These are phyloP conservation scores for Chaetodon trifasciatus DNA, from an alignment of 2,797 vertebrate genomes.

Conservation along the genomic window DNA sequence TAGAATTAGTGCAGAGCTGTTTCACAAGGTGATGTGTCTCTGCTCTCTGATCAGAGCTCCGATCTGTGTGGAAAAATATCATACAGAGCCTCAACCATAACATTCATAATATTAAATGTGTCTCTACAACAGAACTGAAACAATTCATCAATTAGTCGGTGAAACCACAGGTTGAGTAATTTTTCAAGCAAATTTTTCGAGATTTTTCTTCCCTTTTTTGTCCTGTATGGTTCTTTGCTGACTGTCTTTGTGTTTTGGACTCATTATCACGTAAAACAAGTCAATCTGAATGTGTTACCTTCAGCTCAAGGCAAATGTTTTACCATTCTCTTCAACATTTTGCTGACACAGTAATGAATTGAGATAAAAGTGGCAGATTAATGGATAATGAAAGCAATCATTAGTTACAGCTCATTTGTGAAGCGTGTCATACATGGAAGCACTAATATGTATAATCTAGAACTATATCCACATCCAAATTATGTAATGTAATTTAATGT, in stretches of 20 bases:
- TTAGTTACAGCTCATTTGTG: not conserved
- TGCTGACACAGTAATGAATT: no score
- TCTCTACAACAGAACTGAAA: not conserved
- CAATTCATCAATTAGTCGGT: accelerated
- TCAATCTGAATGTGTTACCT: not conserved
- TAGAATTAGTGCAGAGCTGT: not conserved
- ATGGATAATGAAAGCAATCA: not conserved
- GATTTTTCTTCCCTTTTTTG: no score
- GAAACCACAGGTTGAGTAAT: not conserved
- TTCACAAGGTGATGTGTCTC: not conserved
- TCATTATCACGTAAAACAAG: not conserved
- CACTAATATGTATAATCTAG: not conserved
- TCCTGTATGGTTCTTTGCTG: not conserved
- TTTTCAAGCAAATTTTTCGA: not conserved
- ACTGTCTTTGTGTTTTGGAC: not conserved
- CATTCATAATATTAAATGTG: not conserved
- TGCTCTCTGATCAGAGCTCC: not conserved
- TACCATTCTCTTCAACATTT: not conserved
- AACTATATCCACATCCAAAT: not conserved
- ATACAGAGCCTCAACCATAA: not conserved
- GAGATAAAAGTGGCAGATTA: not conserved
- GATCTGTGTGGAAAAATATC: not conserved
- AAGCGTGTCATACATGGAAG: not conserved
- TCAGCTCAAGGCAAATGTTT: not conserved
- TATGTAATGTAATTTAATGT: no score